These are phyloP conservation scores for Trisateles emortualis DNA, from an alignment of 2,888 invertebrate species.

Conservation along the genomic window DNA sequence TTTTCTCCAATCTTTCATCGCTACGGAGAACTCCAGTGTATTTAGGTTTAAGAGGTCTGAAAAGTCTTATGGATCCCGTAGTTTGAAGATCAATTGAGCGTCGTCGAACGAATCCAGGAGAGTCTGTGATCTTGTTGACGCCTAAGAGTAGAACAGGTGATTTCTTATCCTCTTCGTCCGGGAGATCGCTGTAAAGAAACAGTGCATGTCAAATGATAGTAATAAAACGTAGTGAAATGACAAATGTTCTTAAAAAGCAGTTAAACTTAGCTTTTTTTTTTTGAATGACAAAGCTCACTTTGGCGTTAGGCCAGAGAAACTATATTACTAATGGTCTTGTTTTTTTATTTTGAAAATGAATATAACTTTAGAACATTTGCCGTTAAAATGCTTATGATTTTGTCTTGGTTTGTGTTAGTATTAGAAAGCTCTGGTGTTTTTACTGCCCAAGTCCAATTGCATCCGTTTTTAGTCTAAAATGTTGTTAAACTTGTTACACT, in stretches of 20 bases:
- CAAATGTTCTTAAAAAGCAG: conserved; percentile 19
- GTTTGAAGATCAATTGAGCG: conserved; percentile 73
- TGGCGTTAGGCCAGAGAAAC: not conserved
- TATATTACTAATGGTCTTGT: not conserved
- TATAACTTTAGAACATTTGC: conserved; percentile 15
- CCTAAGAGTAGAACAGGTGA: conserved; percentile 88
- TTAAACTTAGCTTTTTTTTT: not conserved
- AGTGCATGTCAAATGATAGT: conserved; percentile 32
- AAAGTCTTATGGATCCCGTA: conserved; percentile 78
- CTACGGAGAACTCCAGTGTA: conserved; percentile 80
- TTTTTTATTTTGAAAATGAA: not conserved
- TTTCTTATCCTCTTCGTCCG: conserved; percentile 87
- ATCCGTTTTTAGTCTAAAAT: not conserved
- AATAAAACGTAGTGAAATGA: not conserved
- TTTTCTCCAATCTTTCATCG: conserved; percentile 80
- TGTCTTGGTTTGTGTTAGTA: not conserved
- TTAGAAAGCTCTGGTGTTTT: not conserved
- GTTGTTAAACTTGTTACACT: not conserved
- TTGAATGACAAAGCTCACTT: conserved; percentile 1
- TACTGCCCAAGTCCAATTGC: conserved; percentile 1
- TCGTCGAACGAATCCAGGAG: conserved; percentile 74
- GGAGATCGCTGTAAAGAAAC: conserved; percentile 86
- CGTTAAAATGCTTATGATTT: conserved; percentile 20
- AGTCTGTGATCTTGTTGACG: conserved; percentile 86
- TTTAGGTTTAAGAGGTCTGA: conserved; percentile 79